Conservation (phyloP, 2,113 vertebrate genomes). For the human region GRCh38 chr21:22264001-22264500, state of each 20-base stretch:
- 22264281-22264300: not conserved
- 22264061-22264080: too few species aligned
- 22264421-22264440: not conserved
- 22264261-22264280: not conserved
- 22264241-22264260: not conserved
- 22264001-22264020: not conserved
- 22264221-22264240: not conserved
- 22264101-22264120: too few species aligned
- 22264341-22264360: not conserved
- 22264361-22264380: not conserved
- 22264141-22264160: too few species aligned
- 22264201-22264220: not conserved
- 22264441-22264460: not conserved
- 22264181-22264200: too few species aligned
- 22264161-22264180: too few species aligned
- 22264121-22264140: too few species aligned
- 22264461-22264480: not conserved
- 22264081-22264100: too few species aligned
- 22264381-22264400: not conserved
- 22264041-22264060: too few species aligned
- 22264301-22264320: not conserved
- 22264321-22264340: not conserved
- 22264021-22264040: not conserved
- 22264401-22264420: not conserved
- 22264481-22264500: not conserved